Base-by-base conservation (phyloP, 1,140 invertebrate species). In the Brachionus asplanchnoidis region DNA sequence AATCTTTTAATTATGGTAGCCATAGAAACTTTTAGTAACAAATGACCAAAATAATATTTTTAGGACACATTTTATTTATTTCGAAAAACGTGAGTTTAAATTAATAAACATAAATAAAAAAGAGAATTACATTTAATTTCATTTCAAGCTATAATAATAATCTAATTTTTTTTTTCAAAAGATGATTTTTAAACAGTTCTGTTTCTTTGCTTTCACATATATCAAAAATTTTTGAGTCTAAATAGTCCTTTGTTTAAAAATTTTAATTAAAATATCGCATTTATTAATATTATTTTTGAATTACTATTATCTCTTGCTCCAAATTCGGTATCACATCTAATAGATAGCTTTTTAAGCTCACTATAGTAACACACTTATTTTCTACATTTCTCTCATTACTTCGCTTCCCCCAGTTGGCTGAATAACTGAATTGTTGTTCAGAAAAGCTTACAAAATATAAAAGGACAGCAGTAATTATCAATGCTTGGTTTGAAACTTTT, bases 391-490 rank as follows among this genome's bases (percentile, higher is more conserved):
- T 23, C 0, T 73, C 68, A 42, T n/a, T 20, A n/a, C 26, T 65
- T 53, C 77, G 12, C 12, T 80, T 80, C 1, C 77, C 77, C 77
- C 77, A 80, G 28, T 80, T 80, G 8, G 77, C 77, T 20, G 77
- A 56, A 23, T 80, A 80, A 20, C 77, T 80, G 40, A 80, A 80
- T 40, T 80, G 77, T 23, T 80, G 77, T 53, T 73, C 17, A 7
- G 68, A 40, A n/a, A 20, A 40, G 17, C 40, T 5, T n/a, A 73
- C 36, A 17, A 42, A 17, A 42, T 17, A 73, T 40, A 42, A 40
- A 44, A 73, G 9, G 11, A 23, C 68, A 20, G n/a, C 68, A n/a
- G 17, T 6, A 17, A 73, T 40, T 23, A 40, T 42, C 17, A 73
- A n/a, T 17, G 1, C 66, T 68, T 40, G 28, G 26, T 32, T 68